phyloP scores from a whole-genome alignment of 2,888 invertebrate species.

The Tiphia femorata region DNA sequence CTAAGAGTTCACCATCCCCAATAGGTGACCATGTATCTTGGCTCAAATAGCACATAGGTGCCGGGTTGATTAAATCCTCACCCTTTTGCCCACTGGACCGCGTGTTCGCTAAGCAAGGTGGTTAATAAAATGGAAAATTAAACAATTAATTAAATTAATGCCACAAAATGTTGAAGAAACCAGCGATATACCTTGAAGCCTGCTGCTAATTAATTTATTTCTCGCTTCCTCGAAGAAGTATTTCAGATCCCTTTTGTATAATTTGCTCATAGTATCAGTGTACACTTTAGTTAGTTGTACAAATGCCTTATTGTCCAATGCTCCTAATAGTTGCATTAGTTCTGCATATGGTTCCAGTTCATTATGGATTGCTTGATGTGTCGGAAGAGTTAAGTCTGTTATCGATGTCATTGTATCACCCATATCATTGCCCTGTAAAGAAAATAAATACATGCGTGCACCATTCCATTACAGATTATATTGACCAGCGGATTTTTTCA shows the following conservation, averaged over 20 bases:
- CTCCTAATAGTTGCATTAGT: constrained; percentile 92
- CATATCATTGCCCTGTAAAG: constrained; percentile 75
- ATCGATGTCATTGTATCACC: constrained; percentile 71
- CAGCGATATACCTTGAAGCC: constrained; percentile 57
- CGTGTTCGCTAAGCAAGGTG: constrained; percentile 48
- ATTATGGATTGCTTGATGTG: constrained; percentile 84
- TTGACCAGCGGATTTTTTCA: background rate
- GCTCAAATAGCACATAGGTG: constrained; percentile 62
- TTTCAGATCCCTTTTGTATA: constrained; percentile 88
- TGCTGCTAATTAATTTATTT: constrained; percentile 58
- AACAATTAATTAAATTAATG: background rate
- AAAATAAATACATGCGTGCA: constrained; percentile 4
- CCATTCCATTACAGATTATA: background rate
- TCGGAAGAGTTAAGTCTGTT: constrained; percentile 78
- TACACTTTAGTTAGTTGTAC: constrained; percentile 86
- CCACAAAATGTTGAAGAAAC: no score
- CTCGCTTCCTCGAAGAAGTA: constrained; percentile 82
- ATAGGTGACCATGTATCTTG: constrained; percentile 62
- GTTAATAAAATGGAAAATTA: background rate
- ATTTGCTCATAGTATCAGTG: constrained; percentile 84
- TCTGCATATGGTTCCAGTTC: constrained; percentile 90
- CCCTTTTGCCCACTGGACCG: constrained; percentile 59
- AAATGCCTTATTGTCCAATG: constrained; percentile 87
- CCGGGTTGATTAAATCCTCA: constrained; percentile 60
- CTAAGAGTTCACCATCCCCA: constrained; percentile 67